Evolutionary conservation across 2,797 vertebrate genomes (phyloP), one percentile per base, ranked within the genome.

Genomic region (Propithecus deckenii): DNA sequence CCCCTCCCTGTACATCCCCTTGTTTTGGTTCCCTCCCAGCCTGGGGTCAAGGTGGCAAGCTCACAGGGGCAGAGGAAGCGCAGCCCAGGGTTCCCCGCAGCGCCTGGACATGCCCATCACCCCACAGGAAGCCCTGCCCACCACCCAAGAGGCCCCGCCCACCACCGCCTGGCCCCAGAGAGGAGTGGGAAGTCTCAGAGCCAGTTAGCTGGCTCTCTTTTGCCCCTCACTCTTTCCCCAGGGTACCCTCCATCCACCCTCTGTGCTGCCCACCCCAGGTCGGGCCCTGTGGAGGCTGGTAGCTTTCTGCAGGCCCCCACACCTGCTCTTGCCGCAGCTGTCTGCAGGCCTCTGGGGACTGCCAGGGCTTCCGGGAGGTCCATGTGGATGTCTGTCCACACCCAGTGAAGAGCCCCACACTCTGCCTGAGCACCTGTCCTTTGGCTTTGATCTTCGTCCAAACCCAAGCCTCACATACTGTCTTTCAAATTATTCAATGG

Each of bases 261-360:
- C 50, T n/a, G 84, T 25, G 55, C 59, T 30, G 43, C 63, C 52
- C 84, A 48, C 50, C 18, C n/a, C 30, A 38, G 43, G 61, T 2
- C 0, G 0, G 80, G 43, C 30, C 81, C 43, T 7, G 0, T 43
- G 65, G 67, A 41, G 55, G 63, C 43, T 48, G 59, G n/a, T 18
- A 14, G 4, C 65, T 98, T 98, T 98, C 95, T 96, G 94, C 10
- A 15, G 57, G 52, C 95, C 91, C 89, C 57, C 8, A n/a, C 97
- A 97, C 98, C 98, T 98, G 98, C 96, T 97, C 59, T 57, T 52
- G 96, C 85, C 18, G 1, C 97, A 98, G 98, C 98, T 98, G 98
- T 96, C 0, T 57, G 10, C 2, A 52, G 65, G 74, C 48, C 50
- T 30, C 69, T 10, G 38, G 28, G 50, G 38, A 48, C 30, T 80